Conservation (phyloP, 2,113 vertebrate species). For the Pomatostomus ruficeps region DNA sequence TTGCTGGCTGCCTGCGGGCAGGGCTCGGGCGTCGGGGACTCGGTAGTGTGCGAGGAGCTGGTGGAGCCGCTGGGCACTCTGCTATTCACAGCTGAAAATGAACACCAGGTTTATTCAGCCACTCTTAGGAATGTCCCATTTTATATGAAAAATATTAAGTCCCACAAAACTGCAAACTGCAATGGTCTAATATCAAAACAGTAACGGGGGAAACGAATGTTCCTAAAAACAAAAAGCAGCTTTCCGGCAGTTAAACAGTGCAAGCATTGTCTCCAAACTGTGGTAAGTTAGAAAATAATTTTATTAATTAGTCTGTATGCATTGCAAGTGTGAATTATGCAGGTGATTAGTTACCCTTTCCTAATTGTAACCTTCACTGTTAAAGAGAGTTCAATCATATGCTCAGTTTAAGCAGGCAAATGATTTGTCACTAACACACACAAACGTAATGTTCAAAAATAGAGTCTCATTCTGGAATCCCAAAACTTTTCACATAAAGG, state of each 20-base stretch:
- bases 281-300: neutral
- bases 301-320: neutral
- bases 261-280: neutral
- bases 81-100: conserved; percentile 89
- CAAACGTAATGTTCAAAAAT: neutral
- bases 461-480: neutral
- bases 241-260: neutral
- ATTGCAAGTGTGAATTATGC: neutral
- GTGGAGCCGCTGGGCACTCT: conserved; percentile 83
- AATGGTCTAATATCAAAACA: neutral
- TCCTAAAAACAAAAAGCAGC: neutral
- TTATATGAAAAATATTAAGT: neutral
- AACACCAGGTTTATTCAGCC: neutral
- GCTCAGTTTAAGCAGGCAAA: neutral
- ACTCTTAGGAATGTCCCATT: neutral
- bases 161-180: neutral
- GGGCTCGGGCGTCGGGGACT: conserved; percentile 82
- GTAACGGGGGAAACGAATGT: neutral
- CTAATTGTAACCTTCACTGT: neutral
- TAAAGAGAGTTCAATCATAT: neutral
- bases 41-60: conserved; percentile 77
- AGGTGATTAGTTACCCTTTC: neutral
- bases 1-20: conserved; percentile 79
- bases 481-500: neutral
- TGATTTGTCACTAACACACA: neutral